Evolutionary conservation across 30 jellyfish, hydroid and myxozoan genomes (phyloP).

Genomic region (Turritopsis dohrnii): DNA sequence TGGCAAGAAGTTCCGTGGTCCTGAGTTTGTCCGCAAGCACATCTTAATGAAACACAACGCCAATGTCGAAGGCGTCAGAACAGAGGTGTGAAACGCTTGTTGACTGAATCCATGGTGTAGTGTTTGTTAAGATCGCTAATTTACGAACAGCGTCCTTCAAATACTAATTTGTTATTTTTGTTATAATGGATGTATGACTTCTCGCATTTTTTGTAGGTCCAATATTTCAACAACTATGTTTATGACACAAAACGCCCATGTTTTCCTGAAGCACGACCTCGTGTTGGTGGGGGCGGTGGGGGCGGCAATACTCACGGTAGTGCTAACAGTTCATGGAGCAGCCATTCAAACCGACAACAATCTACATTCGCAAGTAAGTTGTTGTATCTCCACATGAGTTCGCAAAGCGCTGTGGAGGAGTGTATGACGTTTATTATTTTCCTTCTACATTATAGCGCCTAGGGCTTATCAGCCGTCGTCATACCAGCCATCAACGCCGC

Average conservation of each 20-base stretch:
- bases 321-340: neutral
- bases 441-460: conserved; percentile 11
- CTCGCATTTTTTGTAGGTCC: conserved; percentile 42
- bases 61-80: conserved; percentile 62
- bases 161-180: too few relatives aligned
- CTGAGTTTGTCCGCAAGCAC: conserved; percentile 79
- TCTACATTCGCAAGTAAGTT: conserved; percentile 20
- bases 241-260: conserved; percentile 78
- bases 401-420: too few relatives aligned
- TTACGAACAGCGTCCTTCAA: too few relatives aligned
- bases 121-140: neutral
- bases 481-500: conserved; percentile 28
- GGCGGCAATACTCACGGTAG: conserved; percentile 27
- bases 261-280: conserved; percentile 56
- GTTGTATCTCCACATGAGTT: too few relatives aligned
- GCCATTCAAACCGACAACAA: conserved; percentile 16
- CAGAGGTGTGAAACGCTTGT: conserved; percentile 64
- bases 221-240: conserved; percentile 72
- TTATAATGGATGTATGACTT: too few relatives aligned
- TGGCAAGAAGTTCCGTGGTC: conserved; percentile 88
- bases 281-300: conserved; percentile 46
- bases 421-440: too few relatives aligned
- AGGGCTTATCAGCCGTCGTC: conserved; percentile 11
- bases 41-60: conserved; percentile 65
- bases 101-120: too few relatives aligned